Evolutionary conservation across 2,797 vertebrate species (phyloP).

Genomic region (Pterois miles): DNA sequence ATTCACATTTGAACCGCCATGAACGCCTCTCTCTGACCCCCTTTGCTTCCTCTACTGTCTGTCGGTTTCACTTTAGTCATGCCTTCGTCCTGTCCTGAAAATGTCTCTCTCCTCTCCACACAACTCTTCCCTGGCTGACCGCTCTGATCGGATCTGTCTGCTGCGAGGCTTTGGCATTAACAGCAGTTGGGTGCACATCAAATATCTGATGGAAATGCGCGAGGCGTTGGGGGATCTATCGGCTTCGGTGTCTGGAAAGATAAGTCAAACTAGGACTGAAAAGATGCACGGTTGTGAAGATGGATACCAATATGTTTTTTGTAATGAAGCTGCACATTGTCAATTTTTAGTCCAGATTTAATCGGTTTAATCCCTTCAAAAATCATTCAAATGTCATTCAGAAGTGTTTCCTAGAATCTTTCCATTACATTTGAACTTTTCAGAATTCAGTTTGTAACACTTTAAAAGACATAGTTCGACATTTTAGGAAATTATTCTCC

Average conservation of each 20-base stretch:
- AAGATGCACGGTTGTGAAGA: constrained; percentile 16
- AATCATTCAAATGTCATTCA: not conserved
- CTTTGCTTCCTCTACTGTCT: constrained; percentile 1
- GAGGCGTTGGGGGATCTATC: constrained; percentile 32
- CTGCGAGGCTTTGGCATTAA: constrained; percentile 38
- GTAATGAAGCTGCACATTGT: not conserved
- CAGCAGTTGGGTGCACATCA: constrained; percentile 42
- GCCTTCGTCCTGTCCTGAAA: not conserved
- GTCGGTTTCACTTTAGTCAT: constrained; percentile 20
- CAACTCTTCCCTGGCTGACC: constrained; percentile 26
- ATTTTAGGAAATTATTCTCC: not conserved
- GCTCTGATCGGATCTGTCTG: constrained; percentile 51
- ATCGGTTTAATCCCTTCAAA: not conserved
- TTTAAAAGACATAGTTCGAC: not conserved
- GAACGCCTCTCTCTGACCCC: not conserved
- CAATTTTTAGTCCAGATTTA: not conserved
- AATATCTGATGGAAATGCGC: constrained; percentile 47
- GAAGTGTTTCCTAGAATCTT: not conserved
- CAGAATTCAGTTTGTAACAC: not conserved
- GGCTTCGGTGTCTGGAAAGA: constrained; percentile 34
- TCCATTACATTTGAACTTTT: not conserved
- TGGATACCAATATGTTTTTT: constrained; percentile 1
- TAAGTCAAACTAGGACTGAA: constrained; percentile 15
- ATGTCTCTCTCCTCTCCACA: constrained; percentile 20
- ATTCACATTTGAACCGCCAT: not conserved